These are phyloP conservation scores for Lithophane ornitopus DNA, from an alignment of 2,888 invertebrate species.

Conservation along the genomic window DNA sequence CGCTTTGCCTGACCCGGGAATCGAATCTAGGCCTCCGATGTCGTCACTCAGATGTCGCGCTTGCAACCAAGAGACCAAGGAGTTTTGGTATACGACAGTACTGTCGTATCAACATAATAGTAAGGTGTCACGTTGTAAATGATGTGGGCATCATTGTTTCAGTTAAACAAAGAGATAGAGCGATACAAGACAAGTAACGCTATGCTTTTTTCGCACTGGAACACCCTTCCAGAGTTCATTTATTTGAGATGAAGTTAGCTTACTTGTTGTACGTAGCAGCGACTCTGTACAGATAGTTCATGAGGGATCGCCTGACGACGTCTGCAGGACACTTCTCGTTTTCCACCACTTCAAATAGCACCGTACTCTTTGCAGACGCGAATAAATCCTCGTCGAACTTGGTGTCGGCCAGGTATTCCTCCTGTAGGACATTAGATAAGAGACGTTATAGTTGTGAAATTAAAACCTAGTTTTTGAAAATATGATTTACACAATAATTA, in stretches of 20 bases:
- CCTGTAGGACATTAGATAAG: constrained; percentile 78
- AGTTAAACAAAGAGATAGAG: neutral
- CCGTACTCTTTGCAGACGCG: constrained; percentile 95
- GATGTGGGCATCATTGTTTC: neutral
- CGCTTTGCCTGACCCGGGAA: too few relatives aligned
- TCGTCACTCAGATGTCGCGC: too few relatives aligned
- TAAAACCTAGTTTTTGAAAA: too few relatives aligned
- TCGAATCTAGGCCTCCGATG: too few relatives aligned
- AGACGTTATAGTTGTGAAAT: too few relatives aligned
- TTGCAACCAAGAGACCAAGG: too few relatives aligned
- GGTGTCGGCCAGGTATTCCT: constrained; percentile 91
- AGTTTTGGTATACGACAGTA: too few relatives aligned
- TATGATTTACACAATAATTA: too few relatives aligned
- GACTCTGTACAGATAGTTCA: constrained; percentile 93
- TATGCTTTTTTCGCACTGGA: neutral
- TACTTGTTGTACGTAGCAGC: constrained; percentile 93
- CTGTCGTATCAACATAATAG: too few relatives aligned
- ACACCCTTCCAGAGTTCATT: neutral
- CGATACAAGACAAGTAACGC: neutral
- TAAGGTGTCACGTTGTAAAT: too few relatives aligned
- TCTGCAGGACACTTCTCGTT: constrained; percentile 95
- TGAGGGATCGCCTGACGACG: constrained; percentile 93
- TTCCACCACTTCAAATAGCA: constrained; percentile 96
- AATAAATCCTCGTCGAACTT: constrained; percentile 94
- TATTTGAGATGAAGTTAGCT: constrained; percentile 19